Conservation (phyloP, 2,113 vertebrate genomes). For the Cichladusa arquata region DNA sequence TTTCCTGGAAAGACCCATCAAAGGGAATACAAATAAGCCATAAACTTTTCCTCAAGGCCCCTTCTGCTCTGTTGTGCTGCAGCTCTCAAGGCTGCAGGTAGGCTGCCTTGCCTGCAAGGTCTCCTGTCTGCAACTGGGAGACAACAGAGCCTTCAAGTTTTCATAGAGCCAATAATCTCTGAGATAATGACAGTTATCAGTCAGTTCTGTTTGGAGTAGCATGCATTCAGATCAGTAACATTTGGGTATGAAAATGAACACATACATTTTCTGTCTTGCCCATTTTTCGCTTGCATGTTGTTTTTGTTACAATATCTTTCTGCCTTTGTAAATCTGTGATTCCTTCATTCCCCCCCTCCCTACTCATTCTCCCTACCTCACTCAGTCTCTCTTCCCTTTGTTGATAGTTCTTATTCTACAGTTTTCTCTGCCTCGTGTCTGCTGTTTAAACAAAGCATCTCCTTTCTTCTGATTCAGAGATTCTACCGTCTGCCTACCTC, state of each 20-base stretch:
- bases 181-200: background rate
- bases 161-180: background rate
- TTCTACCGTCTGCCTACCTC: background rate
- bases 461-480: background rate
- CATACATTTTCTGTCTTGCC: background rate
- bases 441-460: background rate
- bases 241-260: background rate
- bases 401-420: background rate
- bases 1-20: background rate
- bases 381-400: background rate
- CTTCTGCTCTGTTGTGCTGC: rapidly evolving
- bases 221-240: background rate
- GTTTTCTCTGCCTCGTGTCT: background rate
- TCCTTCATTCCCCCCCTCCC: rapidly evolving
- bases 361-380: too few relatives aligned
- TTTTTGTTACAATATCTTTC: background rate
- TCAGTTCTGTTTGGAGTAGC: background rate
- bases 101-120: background rate
- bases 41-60: background rate
- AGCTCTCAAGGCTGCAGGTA: background rate
- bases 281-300: background rate
- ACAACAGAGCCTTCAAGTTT: background rate
- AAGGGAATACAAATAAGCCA: background rate
- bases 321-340: background rate
- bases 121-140: background rate